phyloP scores from a whole-genome alignment of 2,888 invertebrate genomes.

The Fragum sueziense region DNA sequence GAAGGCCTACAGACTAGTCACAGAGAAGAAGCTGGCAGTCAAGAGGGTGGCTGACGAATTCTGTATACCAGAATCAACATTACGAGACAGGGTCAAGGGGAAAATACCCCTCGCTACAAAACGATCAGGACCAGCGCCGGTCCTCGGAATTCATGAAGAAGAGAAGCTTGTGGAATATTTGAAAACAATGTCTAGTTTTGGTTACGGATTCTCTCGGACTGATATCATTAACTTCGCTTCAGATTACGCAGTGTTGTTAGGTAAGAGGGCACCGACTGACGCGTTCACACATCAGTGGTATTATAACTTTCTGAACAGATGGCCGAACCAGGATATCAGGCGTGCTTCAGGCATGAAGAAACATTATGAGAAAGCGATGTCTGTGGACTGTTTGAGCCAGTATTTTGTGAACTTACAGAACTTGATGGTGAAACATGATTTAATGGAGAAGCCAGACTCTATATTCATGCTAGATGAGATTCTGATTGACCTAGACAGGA shows the following conservation, averaged over 20 bases:
- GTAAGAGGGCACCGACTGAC: slow-evolving; percentile 56
- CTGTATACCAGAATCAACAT: slow-evolving; percentile 58
- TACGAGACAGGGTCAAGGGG: slow-evolving; percentile 57
- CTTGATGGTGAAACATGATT: slow-evolving; percentile 47
- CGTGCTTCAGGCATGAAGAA: slow-evolving; percentile 47
- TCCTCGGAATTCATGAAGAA: slow-evolving; percentile 55
- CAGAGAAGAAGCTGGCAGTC: slow-evolving; percentile 51
- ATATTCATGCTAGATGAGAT: slow-evolving; percentile 58
- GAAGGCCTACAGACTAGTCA: slow-evolving; percentile 48
- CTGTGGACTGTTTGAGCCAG: slow-evolving; percentile 46
- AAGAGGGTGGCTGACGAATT: slow-evolving; percentile 55
- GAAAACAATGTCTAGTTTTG: slow-evolving; percentile 46
- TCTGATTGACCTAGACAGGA: slow-evolving; percentile 50
- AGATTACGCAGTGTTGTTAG: slow-evolving; percentile 58
- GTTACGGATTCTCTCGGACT: slow-evolving; percentile 55
- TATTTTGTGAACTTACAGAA: slow-evolving; percentile 50
- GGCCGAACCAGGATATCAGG: slow-evolving; percentile 49
- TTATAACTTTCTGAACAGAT: slow-evolving; percentile 55
- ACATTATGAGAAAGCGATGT: slow-evolving; percentile 54
- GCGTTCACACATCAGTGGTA: slow-evolving; percentile 61
- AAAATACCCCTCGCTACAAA: slow-evolving; percentile 42
- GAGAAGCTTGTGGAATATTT: slow-evolving; percentile 58
- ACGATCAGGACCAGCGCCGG: slow-evolving; percentile 57
- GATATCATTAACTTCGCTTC: slow-evolving; percentile 56
- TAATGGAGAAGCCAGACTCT: slow-evolving; percentile 55